Conservation (phyloP, 2,797 vertebrate species). For the Benthosema pterotum region DNA sequence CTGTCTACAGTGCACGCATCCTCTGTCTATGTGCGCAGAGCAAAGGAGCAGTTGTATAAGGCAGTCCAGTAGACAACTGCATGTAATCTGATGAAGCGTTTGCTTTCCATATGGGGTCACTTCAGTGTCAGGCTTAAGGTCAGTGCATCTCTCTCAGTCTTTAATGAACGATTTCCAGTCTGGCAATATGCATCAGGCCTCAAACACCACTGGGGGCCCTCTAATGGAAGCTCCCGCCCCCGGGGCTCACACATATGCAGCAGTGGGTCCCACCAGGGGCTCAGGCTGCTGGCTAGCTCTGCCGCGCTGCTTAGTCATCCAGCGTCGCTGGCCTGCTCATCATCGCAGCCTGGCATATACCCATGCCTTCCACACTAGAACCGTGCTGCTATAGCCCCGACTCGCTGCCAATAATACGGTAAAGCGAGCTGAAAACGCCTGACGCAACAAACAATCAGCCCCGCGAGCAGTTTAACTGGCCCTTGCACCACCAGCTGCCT, state of each 20-base stretch:
- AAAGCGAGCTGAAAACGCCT: conserved; percentile 35
- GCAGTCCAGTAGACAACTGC: conserved; percentile 41
- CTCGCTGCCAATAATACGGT: conserved; percentile 38
- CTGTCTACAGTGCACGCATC: neutral
- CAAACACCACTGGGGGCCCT: no score
- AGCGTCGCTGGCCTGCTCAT: conserved; percentile 40
- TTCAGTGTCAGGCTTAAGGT: conserved; percentile 50
- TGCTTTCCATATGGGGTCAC: conserved; percentile 46
- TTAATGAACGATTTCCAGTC: conserved; percentile 45
- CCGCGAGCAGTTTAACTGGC: conserved; percentile 41
- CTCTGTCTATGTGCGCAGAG: conserved; percentile 41
- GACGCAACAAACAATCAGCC: conserved; percentile 67
- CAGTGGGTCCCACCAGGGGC: conserved; percentile 33
- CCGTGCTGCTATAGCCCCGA: conserved; percentile 23
- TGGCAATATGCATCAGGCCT: no score
- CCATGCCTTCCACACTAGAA: conserved; percentile 29
- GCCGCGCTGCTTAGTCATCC: conserved; percentile 65
- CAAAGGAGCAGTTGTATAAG: conserved; percentile 40
- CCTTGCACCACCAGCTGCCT: conserved; percentile 20
- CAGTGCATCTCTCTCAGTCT: conserved; percentile 48
- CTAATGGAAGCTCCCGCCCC: no score
- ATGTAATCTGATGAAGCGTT: conserved; percentile 61
- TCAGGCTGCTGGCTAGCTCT: conserved; percentile 23
- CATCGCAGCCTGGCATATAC: conserved; percentile 52
- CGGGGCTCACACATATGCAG: neutral